Percentiles rank a stretch among this genome's conserved stretches.
phyloP scores from a whole-genome alignment of 1,140 invertebrate genomes.

The Magallana gigas region DNA sequence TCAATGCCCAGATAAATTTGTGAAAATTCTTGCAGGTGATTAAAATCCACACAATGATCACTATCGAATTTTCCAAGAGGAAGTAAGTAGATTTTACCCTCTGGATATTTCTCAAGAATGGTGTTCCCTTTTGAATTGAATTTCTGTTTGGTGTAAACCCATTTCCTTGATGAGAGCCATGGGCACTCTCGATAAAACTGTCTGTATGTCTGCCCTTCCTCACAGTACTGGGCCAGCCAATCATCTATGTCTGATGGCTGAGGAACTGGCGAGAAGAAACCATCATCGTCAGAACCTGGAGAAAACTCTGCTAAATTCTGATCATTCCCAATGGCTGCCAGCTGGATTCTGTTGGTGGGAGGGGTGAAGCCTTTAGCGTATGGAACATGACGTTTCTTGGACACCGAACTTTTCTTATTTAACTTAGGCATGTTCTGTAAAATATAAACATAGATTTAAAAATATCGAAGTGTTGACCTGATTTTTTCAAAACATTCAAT shows the following conservation, averaged over 20 bases:
- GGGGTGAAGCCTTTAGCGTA: constrained; percentile 64
- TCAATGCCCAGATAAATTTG: constrained; percentile 68
- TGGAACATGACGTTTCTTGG: constrained; percentile 51
- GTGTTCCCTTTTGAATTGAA: constrained; percentile 66
- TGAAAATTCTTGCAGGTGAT: constrained; percentile 68
- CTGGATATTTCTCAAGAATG: constrained; percentile 69
- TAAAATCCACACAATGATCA: constrained; percentile 56
- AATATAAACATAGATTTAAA: neutral
- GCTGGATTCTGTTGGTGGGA: constrained; percentile 49
- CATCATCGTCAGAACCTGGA: constrained; percentile 12
- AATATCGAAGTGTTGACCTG: no score
- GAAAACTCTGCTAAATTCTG: constrained; percentile 56
- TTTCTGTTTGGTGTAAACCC: constrained; percentile 64
- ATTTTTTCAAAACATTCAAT: no score
- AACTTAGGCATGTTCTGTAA: neutral
- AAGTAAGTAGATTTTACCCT: constrained; percentile 72
- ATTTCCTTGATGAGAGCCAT: constrained; percentile 67
- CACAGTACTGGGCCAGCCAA: constrained; percentile 75
- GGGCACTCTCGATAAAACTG: constrained; percentile 68
- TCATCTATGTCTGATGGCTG: constrained; percentile 69
- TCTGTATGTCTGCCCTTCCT: constrained; percentile 71
- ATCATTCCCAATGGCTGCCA: constrained; percentile 57
- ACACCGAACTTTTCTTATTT: neutral
- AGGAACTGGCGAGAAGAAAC: constrained; percentile 64
- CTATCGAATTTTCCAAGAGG: constrained; percentile 67